Evolutionary conservation across 2,113 vertebrate genomes (phyloP), one percentile per base, ranked within the genome.

Genomic region (Phyllostomus discolor): DNA sequence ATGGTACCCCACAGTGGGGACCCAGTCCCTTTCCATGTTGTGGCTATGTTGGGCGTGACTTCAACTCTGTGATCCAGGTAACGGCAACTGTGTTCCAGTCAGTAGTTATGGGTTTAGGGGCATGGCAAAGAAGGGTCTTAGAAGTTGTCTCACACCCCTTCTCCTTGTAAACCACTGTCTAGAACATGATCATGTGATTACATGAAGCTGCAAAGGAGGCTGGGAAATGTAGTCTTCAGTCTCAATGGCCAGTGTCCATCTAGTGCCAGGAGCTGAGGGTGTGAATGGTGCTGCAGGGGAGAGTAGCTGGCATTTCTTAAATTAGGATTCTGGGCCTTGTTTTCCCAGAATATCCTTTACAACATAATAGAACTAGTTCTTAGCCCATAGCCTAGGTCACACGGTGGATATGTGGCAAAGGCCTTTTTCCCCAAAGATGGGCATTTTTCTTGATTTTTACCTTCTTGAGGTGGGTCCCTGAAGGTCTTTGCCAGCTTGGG

Each of bases 1-100:
- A 2, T 11, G 6, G 50, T 0, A 0, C 57, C 35, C 19, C 28
- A 1, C 14, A 3, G 4, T 24, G 10, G 50, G 26, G 28, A 20
- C 16, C 16, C 16, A 31, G 95, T 31, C 14, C 41, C n/a, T 15
- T 80, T 48, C 48, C 19, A 10, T 35, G 17, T 9, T 31, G 6
- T 11, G 43, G 67, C 43, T 72, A 10, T 85, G 50, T 35, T 69
- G 43, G 31, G 14, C 17, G 1, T 66, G 85, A 67, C 54, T 38
- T 84, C 26, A 91, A 15, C 10, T 1, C 14, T 59, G 3, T 78
- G 57, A 62, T 48, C 62, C 82, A 33, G 33, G 17, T 24, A 5
- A 24, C 3, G 1, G 10, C 46, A 50, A 15, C 38, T 62, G 59
- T 59, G 35, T 86, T 38, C 57, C 48, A 76, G 75, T n/a, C 12